Conservation (phyloP, 64 coral and sea anemone species). For the Acropora tenuis region DNA sequence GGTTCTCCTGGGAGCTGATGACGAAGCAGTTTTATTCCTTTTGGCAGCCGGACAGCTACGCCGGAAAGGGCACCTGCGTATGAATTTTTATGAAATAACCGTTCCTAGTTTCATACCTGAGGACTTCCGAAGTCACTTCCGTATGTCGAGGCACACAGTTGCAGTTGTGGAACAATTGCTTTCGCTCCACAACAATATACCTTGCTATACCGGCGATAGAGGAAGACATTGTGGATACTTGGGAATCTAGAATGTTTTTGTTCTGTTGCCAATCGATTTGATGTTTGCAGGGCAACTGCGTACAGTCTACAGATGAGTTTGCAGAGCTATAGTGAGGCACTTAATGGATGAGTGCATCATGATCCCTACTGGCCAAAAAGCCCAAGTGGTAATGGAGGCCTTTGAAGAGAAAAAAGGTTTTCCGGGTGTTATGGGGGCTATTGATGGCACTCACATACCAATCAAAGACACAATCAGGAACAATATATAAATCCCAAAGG, state of each 20-base stretch:
- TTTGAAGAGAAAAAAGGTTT: slow-evolving; percentile 58
- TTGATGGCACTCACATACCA: slow-evolving; percentile 51
- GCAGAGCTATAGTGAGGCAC: slow-evolving; percentile 31
- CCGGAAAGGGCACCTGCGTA: slow-evolving; percentile 15
- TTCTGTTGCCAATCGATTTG: slow-evolving; percentile 50
- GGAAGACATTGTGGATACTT: slow-evolving; percentile 53
- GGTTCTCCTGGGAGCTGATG: slow-evolving; percentile 5
- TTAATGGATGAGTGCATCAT: slow-evolving; percentile 46
- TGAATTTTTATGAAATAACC: slow-evolving; percentile 29
- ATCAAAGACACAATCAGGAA: slow-evolving; percentile 2
- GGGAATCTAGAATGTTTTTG: slow-evolving; percentile 53
- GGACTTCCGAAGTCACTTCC: slow-evolving; percentile 57
- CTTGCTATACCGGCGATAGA: slow-evolving; percentile 11
- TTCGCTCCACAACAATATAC: slow-evolving; percentile 29
- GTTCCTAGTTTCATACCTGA: slow-evolving; percentile 38
- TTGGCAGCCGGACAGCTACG: slow-evolving; percentile 7
- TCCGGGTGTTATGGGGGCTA: slow-evolving; percentile 43
- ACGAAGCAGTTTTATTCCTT: slow-evolving; percentile 11
- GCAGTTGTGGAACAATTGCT: slow-evolving; percentile 46
- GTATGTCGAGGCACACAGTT: slow-evolving; percentile 31
- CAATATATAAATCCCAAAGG: slow-evolving; percentile 50
- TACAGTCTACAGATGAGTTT: slow-evolving; percentile 52
- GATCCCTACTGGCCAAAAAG: slow-evolving; percentile 20
- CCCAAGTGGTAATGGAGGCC: slow-evolving; percentile 13
- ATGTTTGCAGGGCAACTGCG: slow-evolving; percentile 15